These are phyloP conservation scores for Myathropa florea DNA, from an alignment of 2,888 invertebrate species.

Conservation along the genomic window DNA sequence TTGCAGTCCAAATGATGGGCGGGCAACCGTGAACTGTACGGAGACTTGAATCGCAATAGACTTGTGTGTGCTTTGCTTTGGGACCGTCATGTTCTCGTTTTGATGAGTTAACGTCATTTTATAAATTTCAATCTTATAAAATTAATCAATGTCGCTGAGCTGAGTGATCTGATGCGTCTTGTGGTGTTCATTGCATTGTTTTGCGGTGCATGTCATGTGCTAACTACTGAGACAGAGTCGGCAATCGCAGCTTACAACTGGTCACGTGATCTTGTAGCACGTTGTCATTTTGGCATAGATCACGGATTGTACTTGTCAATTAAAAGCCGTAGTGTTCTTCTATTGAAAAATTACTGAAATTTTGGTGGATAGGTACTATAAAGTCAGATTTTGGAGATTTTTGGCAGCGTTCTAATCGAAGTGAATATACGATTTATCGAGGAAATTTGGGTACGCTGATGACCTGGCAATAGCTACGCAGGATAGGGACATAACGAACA, in stretches of 20 bases:
- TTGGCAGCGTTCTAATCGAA: too few species aligned
- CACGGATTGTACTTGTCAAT: not conserved
- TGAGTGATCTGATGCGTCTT: not conserved
- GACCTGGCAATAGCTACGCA: too few species aligned
- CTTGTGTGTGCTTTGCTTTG: not conserved
- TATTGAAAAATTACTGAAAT: too few species aligned
- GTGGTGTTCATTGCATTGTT: not conserved
- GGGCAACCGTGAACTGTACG: conserved; percentile 8
- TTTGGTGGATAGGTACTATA: too few species aligned
- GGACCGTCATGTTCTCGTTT: not conserved
- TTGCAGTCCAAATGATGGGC: not conserved
- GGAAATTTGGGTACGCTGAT: too few species aligned
- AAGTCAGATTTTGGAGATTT: too few species aligned
- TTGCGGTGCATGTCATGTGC: not conserved
- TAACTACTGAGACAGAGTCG: not conserved
- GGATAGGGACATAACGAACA: too few species aligned
- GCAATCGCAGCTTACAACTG: not conserved
- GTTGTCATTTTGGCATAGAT: not conserved
- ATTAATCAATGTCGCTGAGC: not conserved
- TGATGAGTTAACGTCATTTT: conserved; percentile 1
- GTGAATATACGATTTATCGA: too few species aligned
- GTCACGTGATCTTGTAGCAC: not conserved
- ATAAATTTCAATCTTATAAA: conserved; percentile 11
- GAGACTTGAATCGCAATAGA: not conserved
- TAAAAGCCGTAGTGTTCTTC: too few species aligned